Conservation (phyloP, 2,797 vertebrate species). For the Catostomus latipinnis region DNA sequence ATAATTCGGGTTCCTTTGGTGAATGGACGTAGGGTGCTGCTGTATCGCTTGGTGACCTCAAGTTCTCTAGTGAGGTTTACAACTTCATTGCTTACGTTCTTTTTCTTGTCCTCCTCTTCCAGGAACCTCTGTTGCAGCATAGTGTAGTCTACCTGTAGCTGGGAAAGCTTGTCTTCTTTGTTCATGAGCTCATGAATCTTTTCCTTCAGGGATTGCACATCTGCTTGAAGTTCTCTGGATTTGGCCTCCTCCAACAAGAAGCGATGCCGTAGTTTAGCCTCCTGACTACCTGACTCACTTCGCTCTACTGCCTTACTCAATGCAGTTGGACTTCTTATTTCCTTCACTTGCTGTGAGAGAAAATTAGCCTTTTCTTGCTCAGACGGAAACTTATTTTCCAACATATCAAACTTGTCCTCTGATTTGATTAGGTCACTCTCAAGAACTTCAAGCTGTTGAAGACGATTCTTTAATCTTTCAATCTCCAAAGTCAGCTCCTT, state of each 20-base stretch:
- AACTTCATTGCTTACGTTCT: conserved; percentile 91
- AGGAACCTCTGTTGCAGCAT: conserved; percentile 91
- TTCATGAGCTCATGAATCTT: conserved; percentile 98
- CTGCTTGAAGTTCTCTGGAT: conserved; percentile 88
- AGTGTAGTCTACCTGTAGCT: conserved; percentile 94
- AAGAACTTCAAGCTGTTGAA: conserved; percentile 92
- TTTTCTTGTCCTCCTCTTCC: conserved; percentile 93
- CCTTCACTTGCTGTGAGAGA: conserved; percentile 92
- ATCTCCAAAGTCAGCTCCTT: conserved; percentile 92
- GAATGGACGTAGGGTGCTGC: conserved; percentile 89
- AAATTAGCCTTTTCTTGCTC: conserved; percentile 94
- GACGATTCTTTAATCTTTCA: conserved; percentile 89
- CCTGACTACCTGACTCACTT: conserved; percentile 88
- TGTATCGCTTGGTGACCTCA: conserved; percentile 91
- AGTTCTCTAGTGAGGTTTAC: conserved; percentile 91
- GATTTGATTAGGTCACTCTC: conserved; percentile 97
- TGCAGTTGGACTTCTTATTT: conserved; percentile 91
- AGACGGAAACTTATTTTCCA: conserved; percentile 91
- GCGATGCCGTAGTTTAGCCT: conserved; percentile 85
- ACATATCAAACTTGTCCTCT: conserved; percentile 93
- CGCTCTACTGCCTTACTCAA: conserved; percentile 92
- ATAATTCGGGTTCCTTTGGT: conserved; percentile 92
- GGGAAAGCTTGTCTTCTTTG: conserved; percentile 97
- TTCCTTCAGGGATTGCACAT: conserved; percentile 96
- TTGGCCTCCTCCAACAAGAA: conserved; percentile 89